These are phyloP conservation scores for Pristionchus maxplancki DNA, from an alignment of 2,888 invertebrate species.

Conservation along the genomic window DNA sequence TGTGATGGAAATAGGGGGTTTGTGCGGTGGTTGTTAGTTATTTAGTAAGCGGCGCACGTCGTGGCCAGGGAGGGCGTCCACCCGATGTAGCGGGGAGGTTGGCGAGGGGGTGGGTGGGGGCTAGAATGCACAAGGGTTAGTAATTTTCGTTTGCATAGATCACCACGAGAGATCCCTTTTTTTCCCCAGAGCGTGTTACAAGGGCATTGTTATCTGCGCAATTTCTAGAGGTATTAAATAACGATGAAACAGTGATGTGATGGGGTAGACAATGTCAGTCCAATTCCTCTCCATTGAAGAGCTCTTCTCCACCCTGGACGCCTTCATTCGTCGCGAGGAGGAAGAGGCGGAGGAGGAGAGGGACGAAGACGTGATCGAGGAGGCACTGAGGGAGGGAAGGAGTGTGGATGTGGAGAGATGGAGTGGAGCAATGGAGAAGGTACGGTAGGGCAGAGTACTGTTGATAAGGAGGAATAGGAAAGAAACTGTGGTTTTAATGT, in stretches of 20 bases:
- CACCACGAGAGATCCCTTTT: too few species aligned
- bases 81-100: conserved; percentile 41
- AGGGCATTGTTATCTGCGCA: too few species aligned
- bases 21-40: too few species aligned
- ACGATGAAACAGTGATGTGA: too few species aligned
- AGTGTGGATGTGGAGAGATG: conserved; percentile 37
- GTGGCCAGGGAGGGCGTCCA: conserved; percentile 40
- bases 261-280: background rate
- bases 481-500: too few species aligned
- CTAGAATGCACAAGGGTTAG: too few species aligned
- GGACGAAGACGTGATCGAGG: conserved; percentile 42
- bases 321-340: conserved; percentile 46
- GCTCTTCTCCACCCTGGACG: background rate
- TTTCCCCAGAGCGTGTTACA: background rate
- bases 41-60: conserved; percentile 35
- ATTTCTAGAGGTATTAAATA: too few species aligned
- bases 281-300: conserved; percentile 1
- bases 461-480: too few species aligned
- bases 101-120: background rate
- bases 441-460: background rate
- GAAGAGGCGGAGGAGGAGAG: conserved; percentile 48
- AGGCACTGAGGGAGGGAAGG: conserved; percentile 43
- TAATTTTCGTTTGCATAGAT: too few species aligned
- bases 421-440: conserved; percentile 3
- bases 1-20: too few species aligned